These are phyloP conservation scores for Oscheius sp. DNA, from an alignment of 2,888 invertebrate species.

Conservation along the genomic window DNA sequence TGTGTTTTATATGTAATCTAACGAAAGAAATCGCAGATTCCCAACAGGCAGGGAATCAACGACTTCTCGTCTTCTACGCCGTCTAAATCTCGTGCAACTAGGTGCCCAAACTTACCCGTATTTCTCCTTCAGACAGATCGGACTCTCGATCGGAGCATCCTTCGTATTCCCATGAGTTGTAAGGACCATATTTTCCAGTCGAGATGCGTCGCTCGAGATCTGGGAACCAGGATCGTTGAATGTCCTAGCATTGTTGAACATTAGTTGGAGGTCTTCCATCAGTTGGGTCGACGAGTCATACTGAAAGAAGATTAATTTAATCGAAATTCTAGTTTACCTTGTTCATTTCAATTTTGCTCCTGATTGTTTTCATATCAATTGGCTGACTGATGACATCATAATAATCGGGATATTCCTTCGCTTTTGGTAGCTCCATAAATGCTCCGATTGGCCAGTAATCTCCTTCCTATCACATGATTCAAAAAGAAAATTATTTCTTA, in stretches of 20 bases:
- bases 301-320: slow-evolving; percentile 51
- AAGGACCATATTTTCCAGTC: slow-evolving; percentile 36
- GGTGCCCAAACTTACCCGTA: slow-evolving; percentile 34
- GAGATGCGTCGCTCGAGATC: slow-evolving; percentile 77
- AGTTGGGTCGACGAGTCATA: slow-evolving; percentile 59
- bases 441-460: slow-evolving; percentile 84
- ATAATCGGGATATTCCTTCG: slow-evolving; percentile 93
- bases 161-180: slow-evolving; percentile 27
- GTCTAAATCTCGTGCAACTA: neutral
- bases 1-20: neutral
- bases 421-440: slow-evolving; percentile 95
- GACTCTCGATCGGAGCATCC: slow-evolving; percentile 36
- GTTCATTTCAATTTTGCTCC: slow-evolving; percentile 71
- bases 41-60: neutral
- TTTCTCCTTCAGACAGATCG: slow-evolving; percentile 37
- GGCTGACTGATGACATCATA: slow-evolving; percentile 95
- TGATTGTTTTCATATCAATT: slow-evolving; percentile 88
- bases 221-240: slow-evolving; percentile 93
- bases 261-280: slow-evolving; percentile 74
- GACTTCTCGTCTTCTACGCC: neutral
- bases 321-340: slow-evolving; percentile 31
- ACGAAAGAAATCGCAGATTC: neutral
- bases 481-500: slow-evolving; percentile 38
- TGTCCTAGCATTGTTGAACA: slow-evolving; percentile 95
- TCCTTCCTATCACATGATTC: slow-evolving; percentile 73